Evolutionary conservation across 2,888 invertebrate species (phyloP), one percentile per base, ranked within the genome.

Genomic region (Chrysotoxum bicinctum): DNA sequence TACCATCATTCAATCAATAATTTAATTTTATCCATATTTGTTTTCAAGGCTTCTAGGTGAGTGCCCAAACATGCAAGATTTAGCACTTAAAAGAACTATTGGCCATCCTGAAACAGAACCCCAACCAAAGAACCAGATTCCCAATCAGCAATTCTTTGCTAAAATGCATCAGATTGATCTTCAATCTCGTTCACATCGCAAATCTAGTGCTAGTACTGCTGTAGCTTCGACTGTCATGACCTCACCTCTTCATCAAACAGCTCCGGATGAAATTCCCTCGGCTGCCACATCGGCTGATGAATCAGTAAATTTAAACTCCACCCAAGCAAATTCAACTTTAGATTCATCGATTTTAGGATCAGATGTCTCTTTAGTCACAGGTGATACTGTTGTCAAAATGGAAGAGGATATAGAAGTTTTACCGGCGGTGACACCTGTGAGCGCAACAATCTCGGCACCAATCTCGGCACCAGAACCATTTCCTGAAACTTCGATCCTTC

Each of bases 41-140:
- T 19, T 30, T 50, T 50, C n/a, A 48, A 91, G 91, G 72, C 88
- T 90, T 90, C 92, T 97, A 87, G 97, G 96, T 3, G 94, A 94
- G 0, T 96, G 97, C 0, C 97, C 97, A 0, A 97, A 97, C 91
- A 97, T 97, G 75, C 94, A 96, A 21, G 97, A 97, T 90, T 92
- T 97, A 81, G 97, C 97, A 0, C 96, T 96, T 87, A 97, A 97
- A 1, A 93, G 97, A 87, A 95, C 96, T 0, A 94, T 94, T 14
- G 94, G 94, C 0, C 94, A 94, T 88, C 92, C 93, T n/a, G 90
- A 93, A 14, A 93, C 93, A 77, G 91, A 91, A 50, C 87, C 90
- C 0, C 82, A 89, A 3, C 91, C 91, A 0, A 92, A 91, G 77
- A 92, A 92, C 80, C 92, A 92, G 87, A 91, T 92, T 73, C 90